phyloP scores from a whole-genome alignment of 2,888 invertebrate genomes.

The Mechanitis mazaeus region DNA sequence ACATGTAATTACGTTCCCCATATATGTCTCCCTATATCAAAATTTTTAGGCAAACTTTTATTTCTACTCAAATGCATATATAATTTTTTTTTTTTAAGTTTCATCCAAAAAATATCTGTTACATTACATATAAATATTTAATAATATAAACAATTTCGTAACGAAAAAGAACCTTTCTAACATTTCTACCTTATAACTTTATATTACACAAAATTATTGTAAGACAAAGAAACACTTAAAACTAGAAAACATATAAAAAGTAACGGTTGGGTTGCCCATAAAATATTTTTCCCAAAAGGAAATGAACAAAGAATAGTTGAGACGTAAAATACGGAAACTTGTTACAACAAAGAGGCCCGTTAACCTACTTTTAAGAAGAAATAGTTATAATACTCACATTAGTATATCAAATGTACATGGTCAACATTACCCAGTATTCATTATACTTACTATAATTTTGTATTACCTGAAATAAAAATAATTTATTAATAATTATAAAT shows the following conservation, averaged over 20 bases:
- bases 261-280: conserved; percentile 16
- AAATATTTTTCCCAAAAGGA: conserved; percentile 25
- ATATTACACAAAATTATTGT: background rate
- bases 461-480: too few relatives aligned
- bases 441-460: background rate
- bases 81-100: too few relatives aligned
- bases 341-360: conserved; percentile 23
- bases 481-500: too few relatives aligned
- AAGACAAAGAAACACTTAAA: background rate
- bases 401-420: conserved; percentile 1
- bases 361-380: conserved; percentile 26
- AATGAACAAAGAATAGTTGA: conserved; percentile 28
- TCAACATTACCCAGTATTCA: background rate
- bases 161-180: too few relatives aligned
- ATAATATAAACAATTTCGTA: too few relatives aligned
- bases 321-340: conserved; percentile 24
- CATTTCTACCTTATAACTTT: too few relatives aligned
- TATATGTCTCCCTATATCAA: too few relatives aligned
- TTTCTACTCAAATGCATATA: too few relatives aligned
- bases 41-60: too few relatives aligned
- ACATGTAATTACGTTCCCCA: too few relatives aligned
- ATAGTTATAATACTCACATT: conserved; percentile 10
- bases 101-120: too few relatives aligned
- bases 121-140: too few relatives aligned
- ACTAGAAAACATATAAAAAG: background rate